phyloP scores from a whole-genome alignment of 2,888 invertebrate species.

The Sturmia bella region DNA sequence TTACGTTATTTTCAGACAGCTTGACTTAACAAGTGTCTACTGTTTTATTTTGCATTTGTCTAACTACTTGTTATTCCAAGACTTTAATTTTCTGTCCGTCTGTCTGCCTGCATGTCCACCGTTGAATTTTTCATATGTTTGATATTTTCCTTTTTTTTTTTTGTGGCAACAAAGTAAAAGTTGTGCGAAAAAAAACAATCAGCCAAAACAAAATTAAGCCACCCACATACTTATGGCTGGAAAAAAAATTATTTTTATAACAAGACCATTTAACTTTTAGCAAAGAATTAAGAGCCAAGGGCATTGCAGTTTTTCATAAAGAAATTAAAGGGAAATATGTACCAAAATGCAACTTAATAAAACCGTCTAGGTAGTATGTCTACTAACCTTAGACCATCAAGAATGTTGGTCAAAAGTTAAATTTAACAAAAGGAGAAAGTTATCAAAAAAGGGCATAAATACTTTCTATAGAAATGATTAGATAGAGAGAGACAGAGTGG shows the following conservation, averaged over 20 bases:
- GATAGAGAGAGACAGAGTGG: no score
- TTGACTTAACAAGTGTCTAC: not conserved
- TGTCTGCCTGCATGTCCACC: not conserved
- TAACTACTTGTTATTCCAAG: constrained; percentile 14
- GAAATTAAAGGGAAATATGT: not conserved
- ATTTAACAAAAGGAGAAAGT: constrained; percentile 44
- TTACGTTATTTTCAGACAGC: no score
- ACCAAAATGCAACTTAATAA: constrained; percentile 15
- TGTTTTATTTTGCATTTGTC: not conserved
- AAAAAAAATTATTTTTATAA: constrained; percentile 48
- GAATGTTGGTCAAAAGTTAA: constrained; percentile 66
- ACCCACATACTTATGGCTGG: constrained; percentile 51
- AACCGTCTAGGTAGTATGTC: constrained; percentile 28
- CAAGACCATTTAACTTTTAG: constrained; percentile 35
- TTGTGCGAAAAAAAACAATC: constrained; percentile 19
- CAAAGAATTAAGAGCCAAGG: constrained; percentile 56
- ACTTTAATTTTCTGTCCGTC: not conserved
- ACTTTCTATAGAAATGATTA: not conserved
- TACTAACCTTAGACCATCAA: constrained; percentile 47
- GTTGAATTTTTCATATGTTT: constrained; percentile 14
- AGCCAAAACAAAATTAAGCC: constrained; percentile 22
- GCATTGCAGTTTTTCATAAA: constrained; percentile 52
- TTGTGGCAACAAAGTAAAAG: constrained; percentile 3
- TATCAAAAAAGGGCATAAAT: not conserved
- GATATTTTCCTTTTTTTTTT: not conserved